phyloP scores from a whole-genome alignment of 2,113 vertebrate genomes.

The Mustelus asterias region DNA sequence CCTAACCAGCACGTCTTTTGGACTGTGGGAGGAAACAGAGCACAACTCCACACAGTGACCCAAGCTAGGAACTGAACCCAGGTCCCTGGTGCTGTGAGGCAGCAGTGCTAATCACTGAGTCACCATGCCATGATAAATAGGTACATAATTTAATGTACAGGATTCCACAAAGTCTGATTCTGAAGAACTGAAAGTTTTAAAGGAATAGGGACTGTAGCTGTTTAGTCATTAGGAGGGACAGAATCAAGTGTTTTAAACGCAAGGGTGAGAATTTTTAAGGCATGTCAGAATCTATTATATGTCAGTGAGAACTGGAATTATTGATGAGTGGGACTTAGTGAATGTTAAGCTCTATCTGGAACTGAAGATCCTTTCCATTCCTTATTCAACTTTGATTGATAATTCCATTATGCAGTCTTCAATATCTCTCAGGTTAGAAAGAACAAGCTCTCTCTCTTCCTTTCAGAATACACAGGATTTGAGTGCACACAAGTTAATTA shows the following conservation, averaged over 20 bases:
- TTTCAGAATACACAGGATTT: neutral
- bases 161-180: neutral
- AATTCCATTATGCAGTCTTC: neutral
- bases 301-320: neutral
- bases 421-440: neutral
- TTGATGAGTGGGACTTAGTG: neutral
- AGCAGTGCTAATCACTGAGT: too few relatives aligned
- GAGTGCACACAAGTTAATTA: neutral
- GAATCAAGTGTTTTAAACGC: neutral
- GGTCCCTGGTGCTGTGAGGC: neutral
- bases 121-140: too few relatives aligned
- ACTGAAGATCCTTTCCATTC: neutral
- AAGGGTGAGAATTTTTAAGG: neutral
- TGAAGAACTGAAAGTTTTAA: neutral
- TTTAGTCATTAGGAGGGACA: neutral
- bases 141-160: too few relatives aligned
- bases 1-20: too few relatives aligned
- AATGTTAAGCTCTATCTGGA: too few relatives aligned
- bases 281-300: neutral
- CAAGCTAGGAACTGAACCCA: too few relatives aligned
- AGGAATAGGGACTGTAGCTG: neutral
- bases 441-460: neutral
- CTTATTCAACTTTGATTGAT: neutral
- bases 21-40: too few relatives aligned
- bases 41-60: too few relatives aligned